Evolutionary conservation across 2,888 invertebrate genomes (phyloP), one percentile per base, ranked within the genome.

Genomic region (Rhagophthalmus giganteus): DNA sequence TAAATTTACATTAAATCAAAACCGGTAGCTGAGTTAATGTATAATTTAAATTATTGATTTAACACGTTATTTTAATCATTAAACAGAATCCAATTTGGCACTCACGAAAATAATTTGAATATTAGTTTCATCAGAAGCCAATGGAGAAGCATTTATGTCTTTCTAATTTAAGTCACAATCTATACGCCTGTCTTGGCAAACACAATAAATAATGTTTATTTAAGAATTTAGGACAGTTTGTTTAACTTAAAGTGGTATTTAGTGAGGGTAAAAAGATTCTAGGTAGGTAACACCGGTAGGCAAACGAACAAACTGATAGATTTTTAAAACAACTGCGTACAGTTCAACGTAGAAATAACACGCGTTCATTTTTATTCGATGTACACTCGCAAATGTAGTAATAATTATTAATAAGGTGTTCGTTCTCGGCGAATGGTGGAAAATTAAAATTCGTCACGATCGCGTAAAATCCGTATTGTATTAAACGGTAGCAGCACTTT

Each of bases 241-340:
- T 41, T 54, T 46, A 54, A 37, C 48, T 46, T 34, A 34, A 50
- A 38, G 41, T 33, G 24, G 16, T 45, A 45, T 48, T 54, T 54
- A 39, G 35, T 44, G 40, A 49, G 35, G 50, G 25, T 34, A 34
- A 46, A 54, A 50, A 41, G 50, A 41, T 54, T 51, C 46, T 30
- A 40, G 45, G n/a, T n/a, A n/a, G n/a, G 38, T 39, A 54, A 50
- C 46, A 54, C 54, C 47, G 54, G 54, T 54, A 54, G 54, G 39
- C 25, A 10, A 28, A 25, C 12, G 27, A 16, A 20, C 24, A 11
- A 9, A 37, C 6, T 2, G 27, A 7, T 10, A 7, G 27, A 9
- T 27, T n/a, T 9, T 10, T 4, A 27, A 9, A 24, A 24, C 6
- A 24, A 24, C 24, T 6, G 6, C n/a, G 27, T 27, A 7, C 27